Evolutionary conservation across 35 echinoderm and acorn worm species (phyloP).

Genomic region (Stichopus chloronotus): DNA sequence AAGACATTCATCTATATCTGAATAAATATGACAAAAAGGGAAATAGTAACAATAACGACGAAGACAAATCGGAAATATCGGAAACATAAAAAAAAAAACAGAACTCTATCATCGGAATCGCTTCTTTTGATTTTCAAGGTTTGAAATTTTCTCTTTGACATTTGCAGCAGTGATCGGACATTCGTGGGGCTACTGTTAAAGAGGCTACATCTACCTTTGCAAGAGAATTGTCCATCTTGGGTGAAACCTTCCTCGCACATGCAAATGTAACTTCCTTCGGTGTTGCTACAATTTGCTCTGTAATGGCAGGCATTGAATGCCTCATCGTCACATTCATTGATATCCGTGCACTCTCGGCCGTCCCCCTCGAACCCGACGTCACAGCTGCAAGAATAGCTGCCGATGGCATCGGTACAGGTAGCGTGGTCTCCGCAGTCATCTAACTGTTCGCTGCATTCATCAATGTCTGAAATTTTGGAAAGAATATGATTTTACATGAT

Average conservation of each 20-base stretch:
- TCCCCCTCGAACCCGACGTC: slow-evolving; percentile 55
- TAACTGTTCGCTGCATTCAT: slow-evolving; percentile 60
- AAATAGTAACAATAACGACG: too few relatives aligned
- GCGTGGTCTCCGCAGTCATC: slow-evolving; percentile 61
- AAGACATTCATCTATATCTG: slow-evolving; percentile 6
- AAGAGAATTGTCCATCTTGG: neutral
- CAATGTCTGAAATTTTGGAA: slow-evolving; percentile 52
- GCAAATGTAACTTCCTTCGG: slow-evolving; percentile 58
- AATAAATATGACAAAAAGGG: neutral
- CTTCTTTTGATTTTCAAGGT: too few relatives aligned
- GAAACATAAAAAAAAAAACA: too few relatives aligned
- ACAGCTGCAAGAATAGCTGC: slow-evolving; percentile 65
- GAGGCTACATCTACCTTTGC: neutral
- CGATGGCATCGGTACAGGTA: slow-evolving; percentile 60
- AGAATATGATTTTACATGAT: neutral
- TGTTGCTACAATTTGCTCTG: slow-evolving; percentile 49
- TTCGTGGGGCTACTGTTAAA: too few relatives aligned
- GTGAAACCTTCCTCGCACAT: slow-evolving; percentile 52
- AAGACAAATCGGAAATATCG: too few relatives aligned
- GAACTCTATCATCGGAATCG: too few relatives aligned
- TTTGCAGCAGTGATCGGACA: too few relatives aligned
- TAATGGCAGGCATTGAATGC: slow-evolving; percentile 37
- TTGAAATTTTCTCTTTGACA: too few relatives aligned
- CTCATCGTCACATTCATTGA: slow-evolving; percentile 60
- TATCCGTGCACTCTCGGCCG: slow-evolving; percentile 22